Evolutionary conservation across 1,140 invertebrate species (phyloP).

Genomic region (Campoletis sonorensis): DNA sequence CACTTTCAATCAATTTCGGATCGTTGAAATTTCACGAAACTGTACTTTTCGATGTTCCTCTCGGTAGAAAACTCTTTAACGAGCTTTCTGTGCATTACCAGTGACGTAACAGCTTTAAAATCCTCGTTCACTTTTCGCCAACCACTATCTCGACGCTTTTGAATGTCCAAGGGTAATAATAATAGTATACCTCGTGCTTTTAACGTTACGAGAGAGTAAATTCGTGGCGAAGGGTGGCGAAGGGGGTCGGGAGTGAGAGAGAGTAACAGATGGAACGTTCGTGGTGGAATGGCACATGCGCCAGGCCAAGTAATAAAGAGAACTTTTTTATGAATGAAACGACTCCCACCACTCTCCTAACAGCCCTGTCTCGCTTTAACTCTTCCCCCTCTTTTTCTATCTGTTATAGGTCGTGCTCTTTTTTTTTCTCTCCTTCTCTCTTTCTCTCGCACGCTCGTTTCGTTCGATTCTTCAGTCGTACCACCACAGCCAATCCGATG

Average conservation of each 20-base stretch:
- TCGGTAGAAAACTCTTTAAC: not conserved
- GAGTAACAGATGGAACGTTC: constrained; percentile 40
- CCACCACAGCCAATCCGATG: constrained; percentile 63
- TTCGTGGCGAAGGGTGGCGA: not conserved
- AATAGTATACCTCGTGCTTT: constrained; percentile 29
- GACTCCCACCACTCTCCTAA: constrained; percentile 58
- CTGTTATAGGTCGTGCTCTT: constrained; percentile 45
- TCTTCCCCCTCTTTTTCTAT: constrained; percentile 43
- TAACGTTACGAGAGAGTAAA: constrained; percentile 14
- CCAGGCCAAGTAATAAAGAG: constrained; percentile 75
- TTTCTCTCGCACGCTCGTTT: constrained; percentile 11
- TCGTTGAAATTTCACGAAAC: not conserved
- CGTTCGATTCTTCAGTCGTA: constrained; percentile 35
- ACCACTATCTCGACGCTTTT: not conserved
- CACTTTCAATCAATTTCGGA: not conserved
- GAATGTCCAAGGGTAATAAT: constrained; percentile 16
- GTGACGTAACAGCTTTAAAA: not conserved
- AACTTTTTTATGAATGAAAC: constrained; percentile 77
- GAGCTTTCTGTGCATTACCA: not conserved
- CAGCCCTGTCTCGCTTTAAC: constrained; percentile 17
- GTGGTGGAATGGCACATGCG: constrained; percentile 73
- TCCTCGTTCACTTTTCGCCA: not conserved
- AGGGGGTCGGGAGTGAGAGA: constrained; percentile 12
- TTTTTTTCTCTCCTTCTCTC: constrained; percentile 45
- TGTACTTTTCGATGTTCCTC: not conserved